Evolutionary conservation across 2,113 vertebrate species (phyloP).

Genomic region (Nycticebus coucang): DNA sequence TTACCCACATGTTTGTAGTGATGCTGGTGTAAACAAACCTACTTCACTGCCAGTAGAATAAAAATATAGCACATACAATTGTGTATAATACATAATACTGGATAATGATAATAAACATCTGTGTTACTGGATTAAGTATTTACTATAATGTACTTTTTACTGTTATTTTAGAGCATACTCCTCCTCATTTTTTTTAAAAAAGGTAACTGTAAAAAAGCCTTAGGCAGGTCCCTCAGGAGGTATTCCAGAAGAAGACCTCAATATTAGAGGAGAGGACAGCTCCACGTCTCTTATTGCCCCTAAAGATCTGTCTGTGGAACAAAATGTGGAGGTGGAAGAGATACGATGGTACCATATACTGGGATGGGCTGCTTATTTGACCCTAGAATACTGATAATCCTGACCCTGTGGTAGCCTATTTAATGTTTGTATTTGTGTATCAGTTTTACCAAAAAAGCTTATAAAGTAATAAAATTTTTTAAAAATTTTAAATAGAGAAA

Average conservation of each 20-base stretch:
- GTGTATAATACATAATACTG: not conserved
- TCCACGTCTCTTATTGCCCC: not conserved
- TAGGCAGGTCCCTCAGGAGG: not conserved
- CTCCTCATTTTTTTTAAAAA: not conserved
- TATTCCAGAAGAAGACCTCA: not conserved
- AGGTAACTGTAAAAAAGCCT: not conserved
- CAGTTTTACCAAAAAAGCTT: not conserved
- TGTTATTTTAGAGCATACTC: not conserved
- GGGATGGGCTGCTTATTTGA: not conserved
- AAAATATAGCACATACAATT: not conserved
- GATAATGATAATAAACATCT: not conserved
- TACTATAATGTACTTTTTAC: not conserved
- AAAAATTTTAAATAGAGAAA: not conserved
- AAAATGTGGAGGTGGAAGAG: not conserved
- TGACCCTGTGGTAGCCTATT: not conserved
- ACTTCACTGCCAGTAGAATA: not conserved
- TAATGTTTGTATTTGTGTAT: not conserved
- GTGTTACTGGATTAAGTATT: not conserved
- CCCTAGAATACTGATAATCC: not conserved
- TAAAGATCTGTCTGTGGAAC: not conserved
- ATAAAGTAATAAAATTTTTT: not conserved
- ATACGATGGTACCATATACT: not conserved
- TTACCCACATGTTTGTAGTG: not conserved
- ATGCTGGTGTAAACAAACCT: not conserved
- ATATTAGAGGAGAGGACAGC: not conserved